Evolutionary conservation across 2,888 invertebrate species (phyloP).

Genomic region (Ferdinandea cuprea): DNA sequence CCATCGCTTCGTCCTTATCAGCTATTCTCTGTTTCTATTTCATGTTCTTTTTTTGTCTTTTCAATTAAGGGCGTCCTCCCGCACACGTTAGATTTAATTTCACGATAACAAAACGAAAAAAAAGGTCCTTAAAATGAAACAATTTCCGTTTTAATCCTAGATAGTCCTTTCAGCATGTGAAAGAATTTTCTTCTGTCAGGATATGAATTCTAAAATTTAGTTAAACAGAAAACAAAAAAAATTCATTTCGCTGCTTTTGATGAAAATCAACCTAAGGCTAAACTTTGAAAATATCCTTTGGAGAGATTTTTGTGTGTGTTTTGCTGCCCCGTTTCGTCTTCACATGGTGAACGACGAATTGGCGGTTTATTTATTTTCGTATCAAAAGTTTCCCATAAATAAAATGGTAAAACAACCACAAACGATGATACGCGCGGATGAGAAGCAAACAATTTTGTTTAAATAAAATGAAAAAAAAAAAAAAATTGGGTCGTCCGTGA

Average conservation of each 20-base stretch:
- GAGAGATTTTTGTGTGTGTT: conserved; percentile 7
- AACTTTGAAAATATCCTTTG: conserved; percentile 58
- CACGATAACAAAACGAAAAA: conserved; percentile 69
- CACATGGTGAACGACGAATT: conserved; percentile 21
- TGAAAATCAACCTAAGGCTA: conserved; percentile 50
- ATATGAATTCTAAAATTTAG: conserved; percentile 61
- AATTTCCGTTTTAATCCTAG: conserved; percentile 69
- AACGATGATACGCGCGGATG: conserved; percentile 4
- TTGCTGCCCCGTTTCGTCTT: background rate
- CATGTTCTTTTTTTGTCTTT: conserved; percentile 25
- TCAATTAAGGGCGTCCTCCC: conserved; percentile 60
- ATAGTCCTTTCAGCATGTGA: conserved; percentile 60
- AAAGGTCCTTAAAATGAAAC: conserved; percentile 69
- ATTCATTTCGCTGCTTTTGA: conserved; percentile 40
- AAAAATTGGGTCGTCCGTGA: conserved; percentile 67
- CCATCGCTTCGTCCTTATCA: conserved; percentile 57
- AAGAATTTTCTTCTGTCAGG: conserved; percentile 48
- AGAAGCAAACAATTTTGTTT: conserved; percentile 17
- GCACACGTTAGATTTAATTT: conserved; percentile 61
- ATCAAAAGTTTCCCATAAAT: conserved; percentile 24
- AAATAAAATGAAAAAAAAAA: too few relatives aligned
- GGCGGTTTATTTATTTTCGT: conserved; percentile 32
- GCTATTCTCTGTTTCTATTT: conserved; percentile 19
- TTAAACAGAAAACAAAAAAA: conserved; percentile 26
- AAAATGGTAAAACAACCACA: conserved; percentile 30